Base-by-base conservation (phyloP, 2,888 invertebrate species). In the Athalia cordata region DNA sequence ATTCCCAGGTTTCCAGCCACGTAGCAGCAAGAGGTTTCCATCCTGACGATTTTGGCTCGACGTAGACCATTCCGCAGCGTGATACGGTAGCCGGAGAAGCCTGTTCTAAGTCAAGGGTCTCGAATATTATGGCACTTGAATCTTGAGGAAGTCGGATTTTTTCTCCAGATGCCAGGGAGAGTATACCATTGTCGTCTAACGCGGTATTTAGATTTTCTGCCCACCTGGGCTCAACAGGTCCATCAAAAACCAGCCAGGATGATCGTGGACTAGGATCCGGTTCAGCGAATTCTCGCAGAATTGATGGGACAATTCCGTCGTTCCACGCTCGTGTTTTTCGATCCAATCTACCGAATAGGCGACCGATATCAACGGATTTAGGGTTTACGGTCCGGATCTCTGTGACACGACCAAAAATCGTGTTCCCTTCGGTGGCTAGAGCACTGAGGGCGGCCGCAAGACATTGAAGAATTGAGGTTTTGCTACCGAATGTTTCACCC, bases 161-260 rank as follows among this genome's bases (percentile, higher is more conserved):
- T 86, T 94, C 94, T 47, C 93, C 93, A 59, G 93, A 93, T 87
- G 92, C 91, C 61, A 93, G 88, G 83, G 92, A 92, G 61, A 94
- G 87, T 82, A 92, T 92, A 85, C 92, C 92, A 84, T 92, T 92
- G 82, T 93, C 92, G 85, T 93, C 93, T 52, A 94, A 85, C 45
- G 92, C 91, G 3, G 93, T 92, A 85, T 92, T 92, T 89, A 94
- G 91, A 84, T 92, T 92, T 84, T 94, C 93, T 79, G 93, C 91
- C 93, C 93, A 93, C 11, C 91, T 90, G 15, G 92, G 91, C 83
- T 92, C 92, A 29, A 94, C 91, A 3, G 93, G 92, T 1, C 94
- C 94, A 84, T 94, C 94, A 85, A 94, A 92, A 77, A 94, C 89
- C 5, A 94, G 88, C 93, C 93, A 94, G 72, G 92, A 93, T 9